phyloP scores from a whole-genome alignment of 2,113 vertebrate species.

The Xyrauchen texanus region DNA sequence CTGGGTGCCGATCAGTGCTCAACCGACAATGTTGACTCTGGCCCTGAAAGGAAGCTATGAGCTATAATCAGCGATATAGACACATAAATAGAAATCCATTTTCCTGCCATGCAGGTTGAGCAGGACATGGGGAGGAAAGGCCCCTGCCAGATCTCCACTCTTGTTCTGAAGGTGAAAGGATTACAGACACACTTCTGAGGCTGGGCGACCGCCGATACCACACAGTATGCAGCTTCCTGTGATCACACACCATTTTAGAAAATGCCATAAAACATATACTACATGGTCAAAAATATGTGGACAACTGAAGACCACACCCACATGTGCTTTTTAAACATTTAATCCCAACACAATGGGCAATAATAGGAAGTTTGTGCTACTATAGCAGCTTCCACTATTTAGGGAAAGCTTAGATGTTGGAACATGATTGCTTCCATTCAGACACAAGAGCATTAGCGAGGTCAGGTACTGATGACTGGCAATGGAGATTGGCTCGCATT shows the following conservation, averaged over 20 bases:
- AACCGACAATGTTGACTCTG: constrained; percentile 79
- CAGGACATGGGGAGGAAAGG: constrained; percentile 47
- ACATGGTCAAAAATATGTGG: too few relatives aligned
- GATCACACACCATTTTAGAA: constrained; percentile 63
- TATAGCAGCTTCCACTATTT: too few relatives aligned
- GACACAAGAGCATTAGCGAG: too few relatives aligned
- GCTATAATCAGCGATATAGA: constrained; percentile 80
- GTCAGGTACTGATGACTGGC: too few relatives aligned
- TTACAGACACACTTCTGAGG: constrained; percentile 71
- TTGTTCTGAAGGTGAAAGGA: constrained; percentile 79
- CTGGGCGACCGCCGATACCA: constrained; percentile 72
- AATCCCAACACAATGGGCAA: too few relatives aligned
- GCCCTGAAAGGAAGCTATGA: constrained; percentile 78
- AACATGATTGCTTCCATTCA: too few relatives aligned
- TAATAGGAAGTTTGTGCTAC: too few relatives aligned
- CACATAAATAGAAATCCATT: constrained; percentile 83
- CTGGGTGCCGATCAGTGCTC: constrained; percentile 71
- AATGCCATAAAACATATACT: constrained; percentile 17
- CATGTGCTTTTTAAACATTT: too few relatives aligned
- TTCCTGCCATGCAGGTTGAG: constrained; percentile 71
- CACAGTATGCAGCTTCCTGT: constrained; percentile 68
- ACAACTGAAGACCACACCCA: too few relatives aligned
- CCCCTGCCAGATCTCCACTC: constrained; percentile 70
- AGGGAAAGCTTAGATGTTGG: too few relatives aligned
- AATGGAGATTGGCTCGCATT: too few relatives aligned